Conservation (phyloP, 2,113 vertebrate species). For the Australoheros scitulus region DNA sequence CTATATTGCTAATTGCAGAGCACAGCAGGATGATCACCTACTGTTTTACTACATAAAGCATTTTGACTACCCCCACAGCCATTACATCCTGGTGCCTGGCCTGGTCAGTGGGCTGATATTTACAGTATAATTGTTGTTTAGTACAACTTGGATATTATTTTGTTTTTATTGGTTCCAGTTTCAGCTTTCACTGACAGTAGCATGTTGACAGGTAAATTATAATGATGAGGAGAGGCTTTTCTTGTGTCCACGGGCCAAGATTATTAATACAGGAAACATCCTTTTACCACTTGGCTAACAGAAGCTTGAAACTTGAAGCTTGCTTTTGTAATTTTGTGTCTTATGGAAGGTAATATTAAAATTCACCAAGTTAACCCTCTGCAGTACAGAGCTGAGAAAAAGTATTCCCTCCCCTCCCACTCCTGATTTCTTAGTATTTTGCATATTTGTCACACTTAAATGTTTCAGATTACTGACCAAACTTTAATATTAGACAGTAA, state of each 20-base stretch:
- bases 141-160: background rate
- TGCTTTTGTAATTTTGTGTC: too few relatives aligned
- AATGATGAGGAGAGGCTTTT: background rate
- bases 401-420: background rate
- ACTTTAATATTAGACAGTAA: background rate
- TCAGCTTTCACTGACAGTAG: background rate
- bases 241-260: background rate
- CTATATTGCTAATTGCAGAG: background rate
- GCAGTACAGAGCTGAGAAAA: background rate
- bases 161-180: background rate
- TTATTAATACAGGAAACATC: background rate
- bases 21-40: background rate
- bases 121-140: background rate
- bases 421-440: rapidly evolving
- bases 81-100: background rate
- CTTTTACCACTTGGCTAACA: background rate
- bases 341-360: background rate
- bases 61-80: background rate
- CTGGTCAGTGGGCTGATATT: background rate
- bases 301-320: too few relatives aligned
- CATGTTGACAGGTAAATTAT: background rate
- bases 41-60: background rate
- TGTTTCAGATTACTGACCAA: background rate
- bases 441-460: background rate
- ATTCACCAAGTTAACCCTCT: background rate